Evolutionary conservation across 2,113 vertebrate species (phyloP), one percentile per base, ranked within the genome.

Genomic region (Neogobius melanostomus): DNA sequence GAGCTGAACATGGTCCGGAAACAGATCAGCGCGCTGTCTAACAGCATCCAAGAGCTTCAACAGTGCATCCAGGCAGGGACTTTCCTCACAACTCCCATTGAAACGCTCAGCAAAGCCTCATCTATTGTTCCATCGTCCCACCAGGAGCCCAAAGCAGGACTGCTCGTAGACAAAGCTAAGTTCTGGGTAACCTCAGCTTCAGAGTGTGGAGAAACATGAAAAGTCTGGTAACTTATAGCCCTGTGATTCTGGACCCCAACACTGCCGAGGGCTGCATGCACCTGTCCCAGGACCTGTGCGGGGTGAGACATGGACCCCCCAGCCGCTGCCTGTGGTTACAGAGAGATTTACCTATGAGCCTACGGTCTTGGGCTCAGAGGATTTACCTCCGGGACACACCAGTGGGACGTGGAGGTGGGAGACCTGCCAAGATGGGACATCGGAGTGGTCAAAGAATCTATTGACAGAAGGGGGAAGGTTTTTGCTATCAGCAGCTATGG

Each of bases 361-460:
- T 11, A 56, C 6, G 1, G 10, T 56, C 53, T 17, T 56, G 53
- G 53, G 53, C 17, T 28, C 53, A 2, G 17, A 56, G 53, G 53
- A 16, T 28, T 56, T 21, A 56, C 4, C 9, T 11, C 17, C 0
- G 53, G 53, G 10, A 9, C 11, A 21, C 53, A 56, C 53, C 53
- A 56, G 53, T 56, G 53, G 53, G 53, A 56, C 53, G 53, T 56
- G 17, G 53, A 56, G 53, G 53, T 56, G 53, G 53, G 53, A 11
- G 53, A 56, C 53, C 53, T 56, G 17, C 53, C 53, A 1, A 56
- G 5, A 3, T 56, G 53, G 53, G 53, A 56, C 53, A 56, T 28
- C 5, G 53, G 53, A 28, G 53, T 56, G 53, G 53, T 56, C 17
- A 56, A 56, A 56, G 28, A 56, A 11, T 56, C 53, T 21, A 28